Evolutionary conservation across 2,113 vertebrate species (phyloP).

Genomic region (Ia io): DNA sequence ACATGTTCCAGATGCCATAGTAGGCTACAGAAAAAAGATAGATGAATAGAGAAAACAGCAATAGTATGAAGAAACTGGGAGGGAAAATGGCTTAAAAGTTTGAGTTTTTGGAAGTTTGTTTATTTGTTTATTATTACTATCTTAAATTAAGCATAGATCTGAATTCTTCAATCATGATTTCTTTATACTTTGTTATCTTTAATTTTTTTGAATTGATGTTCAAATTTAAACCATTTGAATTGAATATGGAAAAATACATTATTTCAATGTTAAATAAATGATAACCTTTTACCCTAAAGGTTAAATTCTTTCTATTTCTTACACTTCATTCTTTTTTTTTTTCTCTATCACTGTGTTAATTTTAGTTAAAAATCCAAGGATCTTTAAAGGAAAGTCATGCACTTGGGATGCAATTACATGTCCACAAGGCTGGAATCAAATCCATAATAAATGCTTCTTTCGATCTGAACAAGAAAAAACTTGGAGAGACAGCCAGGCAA

Average conservation of each 20-base stretch:
- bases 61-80: background rate
- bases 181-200: background rate
- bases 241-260: background rate
- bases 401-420: background rate
- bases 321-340: background rate
- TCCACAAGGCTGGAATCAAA: background rate
- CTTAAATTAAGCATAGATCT: background rate
- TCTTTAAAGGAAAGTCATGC: background rate
- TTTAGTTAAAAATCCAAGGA: background rate
- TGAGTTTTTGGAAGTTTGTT: background rate
- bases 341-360: background rate
- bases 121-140: background rate
- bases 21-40: background rate
- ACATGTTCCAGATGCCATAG: background rate
- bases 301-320: background rate
- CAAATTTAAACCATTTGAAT: background rate
- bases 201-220: background rate
- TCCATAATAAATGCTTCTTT: slow-evolving; percentile 14
- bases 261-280: background rate
- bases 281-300: background rate
- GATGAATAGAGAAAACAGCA: background rate
- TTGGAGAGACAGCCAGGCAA: background rate
- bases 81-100: background rate
- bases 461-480: background rate
- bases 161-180: background rate